These are phyloP conservation scores for Pyrocephalus nanus DNA, from an alignment of 2,797 vertebrate genomes.

Conservation along the genomic window DNA sequence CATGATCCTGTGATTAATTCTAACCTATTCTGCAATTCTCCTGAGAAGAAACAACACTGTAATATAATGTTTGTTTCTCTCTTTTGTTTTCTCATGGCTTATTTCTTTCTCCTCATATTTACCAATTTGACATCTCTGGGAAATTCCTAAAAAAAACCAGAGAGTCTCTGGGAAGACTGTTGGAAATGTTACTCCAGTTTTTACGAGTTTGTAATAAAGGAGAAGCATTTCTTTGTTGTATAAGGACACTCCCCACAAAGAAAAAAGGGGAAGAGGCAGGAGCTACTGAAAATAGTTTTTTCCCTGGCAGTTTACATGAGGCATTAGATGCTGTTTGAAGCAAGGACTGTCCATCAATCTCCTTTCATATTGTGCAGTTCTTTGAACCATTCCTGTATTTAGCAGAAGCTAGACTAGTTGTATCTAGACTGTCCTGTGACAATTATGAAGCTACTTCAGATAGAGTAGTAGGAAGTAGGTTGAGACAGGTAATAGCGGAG, in stretches of 20 bases:
- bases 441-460: neutral
- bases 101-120: neutral
- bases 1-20: neutral
- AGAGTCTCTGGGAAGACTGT: neutral
- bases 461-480: neutral
- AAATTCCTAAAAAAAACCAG: neutral
- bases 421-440: neutral
- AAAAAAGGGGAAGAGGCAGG: neutral
- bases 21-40: neutral
- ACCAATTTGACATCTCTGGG: neutral
- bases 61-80: neutral
- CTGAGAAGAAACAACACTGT: neutral
- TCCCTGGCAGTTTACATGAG: neutral
- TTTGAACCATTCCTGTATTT: neutral
- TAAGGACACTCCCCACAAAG: neutral
- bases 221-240: neutral
- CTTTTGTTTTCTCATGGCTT: neutral
- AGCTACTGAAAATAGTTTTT: neutral
- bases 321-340: neutral
- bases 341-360: neutral
- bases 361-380: neutral
- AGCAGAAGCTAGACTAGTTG: neutral
- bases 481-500: neutral
- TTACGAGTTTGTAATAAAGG: neutral
- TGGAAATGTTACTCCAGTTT: neutral